Base-by-base conservation (phyloP, 64 coral and sea anemone genomes). In the Dendronephthya gigantea region DNA sequence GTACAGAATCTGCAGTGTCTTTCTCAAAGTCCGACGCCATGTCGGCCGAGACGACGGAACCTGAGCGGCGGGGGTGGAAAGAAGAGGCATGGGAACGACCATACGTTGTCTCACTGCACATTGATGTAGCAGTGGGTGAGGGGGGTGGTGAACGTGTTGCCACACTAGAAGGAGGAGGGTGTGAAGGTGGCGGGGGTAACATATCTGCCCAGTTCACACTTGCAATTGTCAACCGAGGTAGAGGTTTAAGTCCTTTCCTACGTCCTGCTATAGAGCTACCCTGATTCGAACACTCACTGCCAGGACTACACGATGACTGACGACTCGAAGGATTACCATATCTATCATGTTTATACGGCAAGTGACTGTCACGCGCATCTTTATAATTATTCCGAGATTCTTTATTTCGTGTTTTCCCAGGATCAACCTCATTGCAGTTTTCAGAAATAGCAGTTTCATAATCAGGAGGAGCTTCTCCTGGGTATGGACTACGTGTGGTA, bases 161-260 rank as follows among this genome's bases (percentile, higher is more conserved):
- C 14, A 93, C 74, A 39, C 94, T 98, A 65, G 91, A 91, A 12
- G 94, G 94, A 38, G 94, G 94, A 49, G 94, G 94, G 48, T 93
- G 92, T 2, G 92, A 93, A 2, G 94, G 94, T 8, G 94, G 94
- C 1, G 91, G 91, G 35, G 95, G 95, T 0, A 98, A 70, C 6
- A 98, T 55, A 75, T 98, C 95, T 7, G 95, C 95, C 95, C 95
- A 98, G 87, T 98, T 98, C 25, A 98, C 90, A 66, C 72, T 79
- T 12, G 72, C 72, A 79, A 98, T 98, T 22, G 95, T 92, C 43
- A 98, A 39, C 27, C 92, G 88, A 1, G 95, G 95, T 47, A 90
- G 92, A 13, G 95, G 95, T 74, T 98, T 98, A 4, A 98, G 87
- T 19, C 83, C 92, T 49, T 93, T 91, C 58, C 87, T 84, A 79